A percentile compares a stretch with the other conserved stretches of the same genome.
These are phyloP conservation scores for Eretmochelys imbricata DNA, from an alignment of 2,113 vertebrate species.

Conservation along the genomic window DNA sequence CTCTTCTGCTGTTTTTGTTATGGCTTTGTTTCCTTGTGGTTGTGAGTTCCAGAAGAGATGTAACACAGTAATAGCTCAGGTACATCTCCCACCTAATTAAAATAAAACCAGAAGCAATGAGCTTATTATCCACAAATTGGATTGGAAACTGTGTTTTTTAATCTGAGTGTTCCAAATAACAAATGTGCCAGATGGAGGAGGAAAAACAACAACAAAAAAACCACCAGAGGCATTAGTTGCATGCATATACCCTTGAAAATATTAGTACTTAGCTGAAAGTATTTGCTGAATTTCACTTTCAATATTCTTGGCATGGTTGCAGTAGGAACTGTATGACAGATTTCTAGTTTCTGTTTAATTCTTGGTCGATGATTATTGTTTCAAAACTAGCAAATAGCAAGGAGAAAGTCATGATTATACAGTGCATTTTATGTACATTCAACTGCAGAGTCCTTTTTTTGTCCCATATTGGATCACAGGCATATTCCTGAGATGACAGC, in stretches of 20 bases:
- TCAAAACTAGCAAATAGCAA: not conserved
- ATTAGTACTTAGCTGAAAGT: not conserved
- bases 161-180: not conserved
- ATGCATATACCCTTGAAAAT: not conserved
- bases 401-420: not conserved
- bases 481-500: fast-evolving
- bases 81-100: conserved; percentile 39
- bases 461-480: not conserved
- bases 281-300: conserved; percentile 22
- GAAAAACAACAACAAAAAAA: too few relatives aligned
- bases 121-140: conserved; percentile 31
- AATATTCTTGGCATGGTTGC: not conserved
- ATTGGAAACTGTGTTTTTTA: conserved; percentile 50
- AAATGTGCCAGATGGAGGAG: not conserved
- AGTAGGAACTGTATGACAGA: not conserved
- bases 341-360: not conserved
- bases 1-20: conserved; percentile 18
- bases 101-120: conserved; percentile 32
- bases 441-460: not conserved
- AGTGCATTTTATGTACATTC: not conserved
- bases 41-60: conserved; percentile 50
- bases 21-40: conserved; percentile 12
- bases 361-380: not conserved
- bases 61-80: not conserved
- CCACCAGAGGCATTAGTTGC: not conserved